A percentile compares a stretch with the other conserved stretches of the same genome.
Evolutionary conservation across 2,888 invertebrate species (phyloP).

Genomic region (Gisinianus flammeolus): DNA sequence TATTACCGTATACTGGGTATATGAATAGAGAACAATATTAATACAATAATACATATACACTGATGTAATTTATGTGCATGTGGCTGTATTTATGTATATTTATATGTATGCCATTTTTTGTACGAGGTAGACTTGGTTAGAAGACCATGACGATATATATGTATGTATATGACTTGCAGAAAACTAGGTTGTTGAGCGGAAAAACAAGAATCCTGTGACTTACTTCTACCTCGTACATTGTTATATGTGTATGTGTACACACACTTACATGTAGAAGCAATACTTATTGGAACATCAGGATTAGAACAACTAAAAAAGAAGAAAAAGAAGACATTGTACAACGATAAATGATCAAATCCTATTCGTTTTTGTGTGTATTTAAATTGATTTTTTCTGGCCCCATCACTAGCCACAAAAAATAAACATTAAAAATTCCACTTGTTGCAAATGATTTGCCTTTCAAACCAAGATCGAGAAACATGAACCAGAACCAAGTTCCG

Average conservation of each 20-base stretch:
- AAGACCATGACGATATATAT: neutral
- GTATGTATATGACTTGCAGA: neutral
- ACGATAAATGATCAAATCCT: neutral
- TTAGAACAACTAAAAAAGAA: no score
- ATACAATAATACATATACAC: no score
- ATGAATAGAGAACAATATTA: no score
- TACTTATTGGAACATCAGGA: neutral
- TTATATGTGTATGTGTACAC: neutral
- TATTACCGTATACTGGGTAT: no score
- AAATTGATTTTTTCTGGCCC: neutral
- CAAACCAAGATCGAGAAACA: slow-evolving; percentile 30
- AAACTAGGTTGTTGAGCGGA: slow-evolving; percentile 28
- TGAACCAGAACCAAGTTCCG: slow-evolving; percentile 28
- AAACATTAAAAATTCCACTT: neutral
- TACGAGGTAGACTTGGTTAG: neutral
- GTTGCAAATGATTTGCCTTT: slow-evolving; percentile 21
- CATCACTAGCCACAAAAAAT: neutral
- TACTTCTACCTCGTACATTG: neutral
- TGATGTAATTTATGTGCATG: neutral
- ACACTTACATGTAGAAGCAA: neutral
- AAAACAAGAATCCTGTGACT: slow-evolving; percentile 13
- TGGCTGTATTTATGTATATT: neutral
- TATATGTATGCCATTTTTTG: neutral
- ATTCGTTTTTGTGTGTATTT: neutral
- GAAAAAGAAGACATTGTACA: neutral